Base-by-base conservation (phyloP, 2,113 vertebrate genomes). In the Platichthys stellatus region DNA sequence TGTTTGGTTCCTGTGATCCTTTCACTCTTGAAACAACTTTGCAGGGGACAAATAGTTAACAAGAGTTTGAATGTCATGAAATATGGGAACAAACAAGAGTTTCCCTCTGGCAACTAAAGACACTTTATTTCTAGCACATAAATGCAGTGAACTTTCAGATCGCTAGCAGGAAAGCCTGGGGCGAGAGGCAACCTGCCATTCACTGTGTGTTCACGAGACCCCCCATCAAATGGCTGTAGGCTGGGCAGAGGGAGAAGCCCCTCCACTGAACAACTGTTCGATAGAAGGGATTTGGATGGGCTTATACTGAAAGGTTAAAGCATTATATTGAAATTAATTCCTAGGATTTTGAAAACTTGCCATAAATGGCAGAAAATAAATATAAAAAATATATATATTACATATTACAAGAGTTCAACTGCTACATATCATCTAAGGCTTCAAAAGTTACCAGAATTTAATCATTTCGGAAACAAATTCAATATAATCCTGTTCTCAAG, bases 111-210 rank as follows among this genome's bases (percentile, higher is more conserved):
- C 74, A 57, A 66, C 17, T 56, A 53, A 64, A 83, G 28, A 76
- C 10, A 75, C 40, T 68, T 76, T 4, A 61, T 72, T 71, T 80
- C 17, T 28, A 51, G 57, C 45, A 62, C 51, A 53, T 69, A 26
- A 74, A 67, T 63, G 65, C 54, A 79, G 76, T 64, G 47, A 86
- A 72, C 74, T 62, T 82, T 78, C n/a, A 63, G 35, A 76, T 56
- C 67, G 63, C 79, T 66, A 26, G 64, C 56, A 66, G 76, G 54
- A 35, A 45, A 71, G 73, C 81, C 61, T 21, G 60, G 23, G 72
- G 78, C 82, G n/a, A 81, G 45, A 72, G 65, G 74, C 80, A 76
- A 78, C 23, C 67, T 77, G 61, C 54, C 45, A 80, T 69, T 59
- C 23, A 65, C n/a, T 79, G 17, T 31, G 23, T 76, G 45, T 66